Evolutionary conservation across 2,888 invertebrate genomes (phyloP).

Genomic region (Dicranocentrus wangi): DNA sequence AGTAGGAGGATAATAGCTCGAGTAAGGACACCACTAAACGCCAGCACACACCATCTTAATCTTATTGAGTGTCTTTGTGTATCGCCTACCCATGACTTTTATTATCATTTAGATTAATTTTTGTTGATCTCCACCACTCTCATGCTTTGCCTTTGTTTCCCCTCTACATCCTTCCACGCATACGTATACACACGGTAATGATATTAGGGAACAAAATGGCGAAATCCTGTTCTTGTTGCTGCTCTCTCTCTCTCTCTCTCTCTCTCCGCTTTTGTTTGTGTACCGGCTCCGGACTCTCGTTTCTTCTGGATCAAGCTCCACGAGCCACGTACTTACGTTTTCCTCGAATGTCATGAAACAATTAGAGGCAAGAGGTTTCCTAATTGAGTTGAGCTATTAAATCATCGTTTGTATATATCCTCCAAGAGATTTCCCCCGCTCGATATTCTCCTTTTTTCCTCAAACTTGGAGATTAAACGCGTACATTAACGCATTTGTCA

Average conservation of each 20-base stretch:
- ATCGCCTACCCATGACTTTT: slow-evolving; percentile 53
- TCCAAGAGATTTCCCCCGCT: no score
- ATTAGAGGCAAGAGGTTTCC: slow-evolving; percentile 17
- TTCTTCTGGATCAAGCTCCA: neutral
- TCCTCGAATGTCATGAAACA: slow-evolving; percentile 45
- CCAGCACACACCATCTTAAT: slow-evolving; percentile 36
- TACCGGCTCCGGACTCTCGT: neutral
- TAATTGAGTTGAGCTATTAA: slow-evolving; percentile 52
- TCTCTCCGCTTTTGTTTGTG: neutral
- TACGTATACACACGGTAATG: neutral
- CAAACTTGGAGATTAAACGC: no score
- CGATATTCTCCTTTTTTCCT: no score
- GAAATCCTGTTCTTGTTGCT: slow-evolving; percentile 30
- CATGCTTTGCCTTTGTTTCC: neutral
- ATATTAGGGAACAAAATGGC: slow-evolving; percentile 39
- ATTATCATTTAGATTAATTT: slow-evolving; percentile 62
- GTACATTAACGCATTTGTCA: no score
- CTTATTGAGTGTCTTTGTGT: slow-evolving; percentile 56
- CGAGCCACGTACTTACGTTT: neutral
- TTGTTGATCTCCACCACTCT: slow-evolving; percentile 31
- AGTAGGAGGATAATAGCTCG: no score
- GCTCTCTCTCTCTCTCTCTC: neutral
- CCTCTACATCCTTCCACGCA: no score
- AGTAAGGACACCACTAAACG: slow-evolving; percentile 17
- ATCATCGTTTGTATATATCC: slow-evolving; percentile 48